phyloP scores from a whole-genome alignment of 1,140 invertebrate genomes.

The Drosophila ogumai region DNA sequence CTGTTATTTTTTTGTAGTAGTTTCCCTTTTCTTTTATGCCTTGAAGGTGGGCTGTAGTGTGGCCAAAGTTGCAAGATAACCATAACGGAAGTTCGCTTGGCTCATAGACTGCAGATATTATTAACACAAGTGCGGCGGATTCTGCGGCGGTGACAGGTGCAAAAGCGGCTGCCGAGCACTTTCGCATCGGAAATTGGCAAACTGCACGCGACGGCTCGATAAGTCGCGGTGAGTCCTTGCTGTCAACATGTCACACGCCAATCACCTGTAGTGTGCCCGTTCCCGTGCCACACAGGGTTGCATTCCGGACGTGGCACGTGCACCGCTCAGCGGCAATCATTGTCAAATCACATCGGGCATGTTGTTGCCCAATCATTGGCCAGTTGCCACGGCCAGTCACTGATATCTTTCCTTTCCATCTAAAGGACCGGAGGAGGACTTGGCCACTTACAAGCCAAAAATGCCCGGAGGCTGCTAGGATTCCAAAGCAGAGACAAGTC shows the following conservation, averaged over 20 bases:
- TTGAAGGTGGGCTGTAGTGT: not conserved
- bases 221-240: constrained; percentile 30
- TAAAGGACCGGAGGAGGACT: not conserved
- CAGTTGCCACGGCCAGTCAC: constrained; percentile 27
- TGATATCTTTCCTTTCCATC: constrained; percentile 6
- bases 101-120: constrained; percentile 18
- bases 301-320: constrained; percentile 3
- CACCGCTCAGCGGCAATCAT: constrained; percentile 45
- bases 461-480: constrained; percentile 2
- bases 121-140: constrained; percentile 19
- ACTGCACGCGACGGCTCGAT: constrained; percentile 44
- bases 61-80: constrained; percentile 21
- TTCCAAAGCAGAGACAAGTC: not conserved
- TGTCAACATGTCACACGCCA: constrained; percentile 41
- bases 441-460: constrained; percentile 7
- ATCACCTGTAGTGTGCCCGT: constrained; percentile 21
- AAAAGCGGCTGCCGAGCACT: constrained; percentile 27
- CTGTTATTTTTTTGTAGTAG: not conserved
- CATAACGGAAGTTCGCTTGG: constrained; percentile 13
- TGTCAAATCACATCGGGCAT: constrained; percentile 44
- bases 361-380: constrained; percentile 27
- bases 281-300: not conserved
- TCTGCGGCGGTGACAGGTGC: constrained; percentile 15
- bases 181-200: constrained; percentile 65
- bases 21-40: not conserved